These are phyloP conservation scores for Sinohyriopsis cumingii DNA, from an alignment of 2,888 invertebrate species.

Conservation along the genomic window DNA sequence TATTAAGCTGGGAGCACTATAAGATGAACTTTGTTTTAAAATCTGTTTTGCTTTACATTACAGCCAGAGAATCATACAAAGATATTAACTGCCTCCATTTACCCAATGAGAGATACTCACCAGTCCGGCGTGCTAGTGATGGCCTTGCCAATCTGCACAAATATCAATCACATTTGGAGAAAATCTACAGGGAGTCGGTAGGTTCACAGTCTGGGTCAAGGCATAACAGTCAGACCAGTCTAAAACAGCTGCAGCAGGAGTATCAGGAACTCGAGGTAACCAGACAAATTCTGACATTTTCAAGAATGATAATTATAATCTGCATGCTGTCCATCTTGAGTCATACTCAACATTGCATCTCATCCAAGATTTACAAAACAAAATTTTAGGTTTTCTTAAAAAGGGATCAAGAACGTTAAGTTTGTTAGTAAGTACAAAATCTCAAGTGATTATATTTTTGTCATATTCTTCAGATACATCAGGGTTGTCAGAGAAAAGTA, in stretches of 20 bases:
- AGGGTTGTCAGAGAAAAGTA: too few species aligned
- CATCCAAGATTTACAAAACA: too few species aligned
- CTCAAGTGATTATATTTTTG: too few species aligned
- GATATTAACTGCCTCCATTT: constrained; percentile 75
- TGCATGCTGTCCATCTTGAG: background rate
- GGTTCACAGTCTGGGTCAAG: constrained; percentile 59
- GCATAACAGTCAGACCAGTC: constrained; percentile 67
- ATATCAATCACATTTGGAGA: constrained; percentile 70
- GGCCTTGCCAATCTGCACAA: constrained; percentile 75
- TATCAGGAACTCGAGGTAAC: constrained; percentile 84
- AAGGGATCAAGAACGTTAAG: too few species aligned
- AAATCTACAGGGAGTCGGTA: constrained; percentile 77
- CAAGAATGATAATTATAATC: background rate
- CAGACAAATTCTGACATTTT: too few species aligned
- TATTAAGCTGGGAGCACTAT: too few species aligned
- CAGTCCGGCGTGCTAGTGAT: constrained; percentile 91
- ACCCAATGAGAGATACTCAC: constrained; percentile 86
- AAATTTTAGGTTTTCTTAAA: too few species aligned
- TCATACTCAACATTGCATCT: too few species aligned
- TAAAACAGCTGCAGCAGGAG: constrained; percentile 81
- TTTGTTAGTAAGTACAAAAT: too few species aligned
- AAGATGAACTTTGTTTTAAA: too few species aligned
- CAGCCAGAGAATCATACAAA: constrained; percentile 77
- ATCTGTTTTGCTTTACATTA: constrained; percentile 6
- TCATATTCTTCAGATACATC: too few species aligned